Evolutionary conservation across 2,888 invertebrate genomes (phyloP).

Genomic region (Troilus luridus): DNA sequence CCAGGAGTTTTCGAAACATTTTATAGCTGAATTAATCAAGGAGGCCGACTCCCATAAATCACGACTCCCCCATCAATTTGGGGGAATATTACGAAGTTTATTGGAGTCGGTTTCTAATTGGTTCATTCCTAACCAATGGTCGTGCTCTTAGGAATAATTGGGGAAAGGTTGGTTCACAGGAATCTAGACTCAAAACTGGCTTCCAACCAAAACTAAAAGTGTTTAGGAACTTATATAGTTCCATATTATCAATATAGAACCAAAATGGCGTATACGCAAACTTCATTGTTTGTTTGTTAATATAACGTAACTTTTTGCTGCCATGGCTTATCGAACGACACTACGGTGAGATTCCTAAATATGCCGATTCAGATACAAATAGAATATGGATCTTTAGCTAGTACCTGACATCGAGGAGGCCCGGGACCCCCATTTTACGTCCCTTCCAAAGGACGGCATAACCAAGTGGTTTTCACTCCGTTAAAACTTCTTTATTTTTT

Average conservation of each 20-base stretch:
- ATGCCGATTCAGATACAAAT: too few species aligned
- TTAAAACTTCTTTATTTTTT: too few species aligned
- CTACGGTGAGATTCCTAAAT: too few species aligned
- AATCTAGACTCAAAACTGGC: not conserved
- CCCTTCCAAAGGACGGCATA: too few species aligned
- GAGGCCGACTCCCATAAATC: not conserved
- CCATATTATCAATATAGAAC: not conserved
- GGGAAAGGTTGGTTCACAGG: not conserved
- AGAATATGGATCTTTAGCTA: too few species aligned
- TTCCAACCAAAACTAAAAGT: not conserved
- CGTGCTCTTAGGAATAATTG: constrained; percentile 18
- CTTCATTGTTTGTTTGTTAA: too few species aligned
- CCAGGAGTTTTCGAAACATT: not conserved
- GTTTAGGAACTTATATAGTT: not conserved
- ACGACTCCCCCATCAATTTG: not conserved
- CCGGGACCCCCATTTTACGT: too few species aligned
- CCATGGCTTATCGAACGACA: too few species aligned
- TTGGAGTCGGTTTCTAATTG: constrained; percentile 9
- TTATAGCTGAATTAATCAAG: not conserved
- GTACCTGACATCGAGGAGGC: too few species aligned
- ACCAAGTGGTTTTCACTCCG: too few species aligned
- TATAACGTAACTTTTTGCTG: too few species aligned
- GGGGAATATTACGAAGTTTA: not conserved
- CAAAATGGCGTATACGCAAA: too few species aligned
- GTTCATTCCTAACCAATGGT: constrained; percentile 2